Base-by-base conservation (phyloP, 2,888 invertebrate species). In the Macaria liturata region DNA sequence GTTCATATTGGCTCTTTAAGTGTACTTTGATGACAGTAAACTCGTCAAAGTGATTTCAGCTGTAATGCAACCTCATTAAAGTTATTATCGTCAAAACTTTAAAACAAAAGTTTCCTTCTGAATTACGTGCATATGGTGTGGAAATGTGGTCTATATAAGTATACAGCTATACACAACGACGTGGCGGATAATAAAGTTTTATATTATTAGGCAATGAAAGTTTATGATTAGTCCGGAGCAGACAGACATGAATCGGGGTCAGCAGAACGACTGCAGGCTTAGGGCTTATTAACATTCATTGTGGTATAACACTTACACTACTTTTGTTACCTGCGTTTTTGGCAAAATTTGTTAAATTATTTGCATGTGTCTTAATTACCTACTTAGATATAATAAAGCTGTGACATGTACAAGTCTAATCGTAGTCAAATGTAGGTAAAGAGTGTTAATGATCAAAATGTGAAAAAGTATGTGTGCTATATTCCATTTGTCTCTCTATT, bases 181-280 rank as follows among this genome's bases (percentile, higher is more conserved):
- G 59, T 53, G 62, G 54, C 58, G 57, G 51, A 66, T 66, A 66
- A 71, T 75, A 72, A 75, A 74, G 66, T 67, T 75, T 74, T 72
- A 75, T 72, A 64, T 72, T 74, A 75, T 74, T 72, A 67, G 62
- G 56, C 64, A 67, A 72, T 71, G 65, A 74, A 75, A 70, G 59
- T 74, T 75, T 75, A 72, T 72, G 74, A 75, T 72, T 67, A 67
- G 70, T 66, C 62, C 64, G 61, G 62, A 52, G 65, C 72, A 70
- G 65, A 57, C 58, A 61, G 62, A 55, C 51, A 49, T 52, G 53
- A 64, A 68, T 63, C 54, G 66, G 64, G 67, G 64, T 62, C 62
- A 61, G 46, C 56, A 63, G 59, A 61, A 63, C 64, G 58, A 68
- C 58, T 50, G 32, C 45, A 49, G 64, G 61, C 64, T 58, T 61